Conservation (phyloP, 2,113 vertebrate genomes). For the Conger conger region DNA sequence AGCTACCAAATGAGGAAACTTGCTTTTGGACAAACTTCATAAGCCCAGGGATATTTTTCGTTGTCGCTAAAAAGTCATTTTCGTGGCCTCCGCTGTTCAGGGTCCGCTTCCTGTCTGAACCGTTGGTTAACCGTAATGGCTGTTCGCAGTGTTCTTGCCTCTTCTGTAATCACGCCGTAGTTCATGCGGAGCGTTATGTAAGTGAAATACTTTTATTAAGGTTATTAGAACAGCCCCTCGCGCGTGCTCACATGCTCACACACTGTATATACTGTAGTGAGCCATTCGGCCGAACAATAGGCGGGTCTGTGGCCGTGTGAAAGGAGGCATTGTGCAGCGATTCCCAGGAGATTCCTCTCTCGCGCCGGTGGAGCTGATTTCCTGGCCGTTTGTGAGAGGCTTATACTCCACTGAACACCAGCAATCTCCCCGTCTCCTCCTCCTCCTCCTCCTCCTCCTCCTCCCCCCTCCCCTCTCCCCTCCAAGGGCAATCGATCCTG, state of each 20-base stretch:
- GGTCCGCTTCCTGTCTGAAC: background rate
- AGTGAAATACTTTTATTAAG: background rate
- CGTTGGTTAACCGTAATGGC: background rate
- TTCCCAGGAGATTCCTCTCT: background rate
- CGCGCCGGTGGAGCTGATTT: background rate
- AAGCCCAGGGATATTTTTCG: background rate
- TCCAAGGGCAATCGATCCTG: too few species aligned
- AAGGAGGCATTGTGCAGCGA: background rate
- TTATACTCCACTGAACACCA: background rate
- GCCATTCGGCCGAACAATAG: background rate
- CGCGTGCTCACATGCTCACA: too few species aligned
- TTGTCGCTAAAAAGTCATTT: background rate
- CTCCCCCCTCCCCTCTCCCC: too few species aligned
- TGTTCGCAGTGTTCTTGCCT: background rate
- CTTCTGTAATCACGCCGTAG: background rate
- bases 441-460: too few species aligned
- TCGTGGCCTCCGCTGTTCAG: background rate
- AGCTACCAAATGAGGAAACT: background rate
- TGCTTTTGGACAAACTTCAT: background rate
- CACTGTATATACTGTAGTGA: background rate
- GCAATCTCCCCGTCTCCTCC: background rate
- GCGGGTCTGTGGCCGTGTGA: background rate
- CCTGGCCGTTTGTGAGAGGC: background rate
- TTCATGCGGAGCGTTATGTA: background rate
- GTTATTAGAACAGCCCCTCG: background rate